Conservation (phyloP, 1,140 invertebrate species). For the Eriosoma lanigerum region DNA sequence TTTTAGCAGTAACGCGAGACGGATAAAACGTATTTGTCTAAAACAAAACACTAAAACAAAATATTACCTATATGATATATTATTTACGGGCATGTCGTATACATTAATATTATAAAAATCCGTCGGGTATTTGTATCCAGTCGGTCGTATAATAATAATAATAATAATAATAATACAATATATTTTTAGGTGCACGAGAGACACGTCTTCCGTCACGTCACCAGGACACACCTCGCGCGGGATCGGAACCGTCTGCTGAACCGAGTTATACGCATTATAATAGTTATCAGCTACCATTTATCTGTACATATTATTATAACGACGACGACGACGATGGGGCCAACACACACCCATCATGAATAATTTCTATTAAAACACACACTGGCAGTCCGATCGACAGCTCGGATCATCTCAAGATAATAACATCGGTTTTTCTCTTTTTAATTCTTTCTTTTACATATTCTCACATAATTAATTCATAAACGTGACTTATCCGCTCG, state of each 20-base stretch:
- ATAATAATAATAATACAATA: too few relatives aligned
- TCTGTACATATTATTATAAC: neutral
- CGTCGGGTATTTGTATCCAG: neutral
- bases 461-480: conserved; percentile 29
- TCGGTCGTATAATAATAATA: neutral
- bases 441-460: neutral
- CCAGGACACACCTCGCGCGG: conserved; percentile 1
- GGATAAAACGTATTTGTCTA: too few relatives aligned
- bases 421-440: neutral
- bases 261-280: too few relatives aligned
- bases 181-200: neutral
- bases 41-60: too few relatives aligned
- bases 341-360: conserved; percentile 39
- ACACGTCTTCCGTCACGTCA: conserved; percentile 31
- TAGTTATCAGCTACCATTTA: conserved; percentile 30
- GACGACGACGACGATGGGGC: neutral
- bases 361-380: conserved; percentile 44
- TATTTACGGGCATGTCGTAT: too few relatives aligned
- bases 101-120: neutral
- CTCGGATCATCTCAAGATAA: conserved; percentile 44
- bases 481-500: conserved; percentile 50
- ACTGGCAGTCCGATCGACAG: conserved; percentile 46
- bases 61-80: too few relatives aligned
- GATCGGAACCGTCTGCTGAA: neutral
- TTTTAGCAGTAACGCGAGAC: too few relatives aligned